These are phyloP conservation scores for Thelaira solivaga DNA, from an alignment of 2,888 invertebrate genomes.

Conservation along the genomic window DNA sequence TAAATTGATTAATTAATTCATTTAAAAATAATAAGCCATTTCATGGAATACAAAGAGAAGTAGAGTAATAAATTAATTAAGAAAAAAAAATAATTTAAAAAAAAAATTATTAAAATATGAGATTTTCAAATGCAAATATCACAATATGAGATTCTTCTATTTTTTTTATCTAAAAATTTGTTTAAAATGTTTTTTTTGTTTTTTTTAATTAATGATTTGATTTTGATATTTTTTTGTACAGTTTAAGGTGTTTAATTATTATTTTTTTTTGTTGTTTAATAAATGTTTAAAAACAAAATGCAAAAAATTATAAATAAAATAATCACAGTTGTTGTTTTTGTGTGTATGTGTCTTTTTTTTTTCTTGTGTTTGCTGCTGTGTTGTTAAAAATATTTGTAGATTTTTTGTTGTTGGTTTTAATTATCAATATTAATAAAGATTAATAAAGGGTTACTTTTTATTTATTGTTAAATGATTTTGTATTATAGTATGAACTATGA, in stretches of 20 bases:
- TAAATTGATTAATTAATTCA: neutral
- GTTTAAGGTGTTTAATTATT: conserved; percentile 29
- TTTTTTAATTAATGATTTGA: conserved; percentile 27
- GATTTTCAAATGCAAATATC: conserved; percentile 58
- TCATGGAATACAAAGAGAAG: no score
- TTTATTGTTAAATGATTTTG: conserved; percentile 53
- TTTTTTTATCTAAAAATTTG: conserved; percentile 24
- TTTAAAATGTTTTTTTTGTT: conserved; percentile 6
- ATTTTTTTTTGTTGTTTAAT: conserved; percentile 26
- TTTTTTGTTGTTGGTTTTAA: conserved; percentile 21
- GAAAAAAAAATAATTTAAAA: no score
- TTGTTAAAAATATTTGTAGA: conserved; percentile 44
- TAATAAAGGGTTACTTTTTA: conserved; percentile 50
- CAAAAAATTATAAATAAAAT: conserved; percentile 57
- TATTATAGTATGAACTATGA: conserved; percentile 11
- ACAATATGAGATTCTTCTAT: conserved; percentile 42
- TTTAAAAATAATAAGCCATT: no score
- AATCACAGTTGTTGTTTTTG: conserved; percentile 60
- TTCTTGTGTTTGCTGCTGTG: conserved; percentile 51
- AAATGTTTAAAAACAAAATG: conserved; percentile 40
- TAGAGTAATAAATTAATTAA: no score
- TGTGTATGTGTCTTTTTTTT: conserved; percentile 45
- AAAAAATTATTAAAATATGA: conserved; percentile 10
- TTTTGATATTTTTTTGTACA: conserved; percentile 52
- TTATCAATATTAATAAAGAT: conserved; percentile 55